phyloP scores from a whole-genome alignment of 1,140 invertebrate species.

The Rhagoletis zephyria region DNA sequence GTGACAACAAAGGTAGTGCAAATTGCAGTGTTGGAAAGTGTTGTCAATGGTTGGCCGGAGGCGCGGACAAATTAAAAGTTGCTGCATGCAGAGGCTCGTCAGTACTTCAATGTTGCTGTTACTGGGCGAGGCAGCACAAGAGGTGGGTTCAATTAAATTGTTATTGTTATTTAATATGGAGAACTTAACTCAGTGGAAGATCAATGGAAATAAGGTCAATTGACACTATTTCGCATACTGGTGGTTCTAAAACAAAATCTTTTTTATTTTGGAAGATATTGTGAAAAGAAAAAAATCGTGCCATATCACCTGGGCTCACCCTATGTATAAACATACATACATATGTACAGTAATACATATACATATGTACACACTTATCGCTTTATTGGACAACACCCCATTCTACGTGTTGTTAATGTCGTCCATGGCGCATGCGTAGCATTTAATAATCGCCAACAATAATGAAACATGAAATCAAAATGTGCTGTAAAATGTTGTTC shows the following conservation, averaged over 20 bases:
- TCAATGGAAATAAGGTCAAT: too few species aligned
- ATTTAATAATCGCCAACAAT: constrained; percentile 24
- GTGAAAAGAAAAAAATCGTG: too few species aligned
- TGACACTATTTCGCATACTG: too few species aligned
- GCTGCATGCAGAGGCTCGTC: background rate
- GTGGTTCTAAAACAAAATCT: too few species aligned
- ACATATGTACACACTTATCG: background rate
- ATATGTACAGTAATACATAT: background rate
- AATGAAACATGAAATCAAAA: constrained; percentile 31
- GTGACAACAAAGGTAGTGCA: constrained; percentile 8
- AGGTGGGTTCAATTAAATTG: background rate
- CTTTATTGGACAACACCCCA: constrained; percentile 49
- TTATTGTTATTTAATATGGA: background rate
- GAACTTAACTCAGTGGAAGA: too few species aligned
- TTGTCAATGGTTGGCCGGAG: background rate
- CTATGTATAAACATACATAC: too few species aligned
- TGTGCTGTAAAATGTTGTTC: constrained; percentile 30
- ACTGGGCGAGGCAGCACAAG: background rate
- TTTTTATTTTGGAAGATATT: too few species aligned
- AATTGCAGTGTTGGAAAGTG: background rate
- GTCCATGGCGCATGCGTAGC: constrained; percentile 29
- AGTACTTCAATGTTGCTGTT: background rate
- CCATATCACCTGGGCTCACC: too few species aligned
- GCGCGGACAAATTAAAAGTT: background rate
- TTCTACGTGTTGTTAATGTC: background rate